Evolutionary conservation across 2,888 invertebrate species (phyloP).

Genomic region (Anticlea derivata): DNA sequence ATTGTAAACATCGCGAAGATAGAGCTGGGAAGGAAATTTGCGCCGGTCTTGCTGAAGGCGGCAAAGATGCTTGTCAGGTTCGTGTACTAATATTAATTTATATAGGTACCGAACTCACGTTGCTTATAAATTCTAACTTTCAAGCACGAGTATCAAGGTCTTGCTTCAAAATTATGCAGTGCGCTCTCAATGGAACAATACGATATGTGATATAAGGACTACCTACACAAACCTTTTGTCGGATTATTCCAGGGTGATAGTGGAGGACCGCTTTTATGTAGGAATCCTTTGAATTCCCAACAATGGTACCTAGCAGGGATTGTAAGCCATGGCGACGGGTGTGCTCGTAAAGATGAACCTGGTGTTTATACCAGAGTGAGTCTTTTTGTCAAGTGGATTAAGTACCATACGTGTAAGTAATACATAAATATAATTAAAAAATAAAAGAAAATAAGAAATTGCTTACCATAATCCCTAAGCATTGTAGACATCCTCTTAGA

Average conservation of each 20-base stretch:
- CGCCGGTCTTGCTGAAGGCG: conserved; percentile 89
- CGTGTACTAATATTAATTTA: background rate
- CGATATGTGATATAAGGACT: conserved; percentile 3
- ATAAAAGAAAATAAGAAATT: too few relatives aligned
- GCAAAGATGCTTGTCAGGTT: conserved; percentile 91
- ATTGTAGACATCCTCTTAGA: too few relatives aligned
- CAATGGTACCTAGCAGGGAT: conserved; percentile 93
- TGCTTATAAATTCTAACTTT: background rate
- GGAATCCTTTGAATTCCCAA: conserved; percentile 85
- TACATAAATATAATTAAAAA: background rate
- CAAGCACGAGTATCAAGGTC: too few relatives aligned
- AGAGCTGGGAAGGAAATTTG: conserved; percentile 88
- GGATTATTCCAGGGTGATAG: conserved; percentile 86
- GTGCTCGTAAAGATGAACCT: conserved; percentile 90
- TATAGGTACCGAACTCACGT: background rate
- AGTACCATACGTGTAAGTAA: conserved; percentile 82
- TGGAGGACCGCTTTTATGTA: conserved; percentile 93
- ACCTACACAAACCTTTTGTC: conserved; percentile 15
- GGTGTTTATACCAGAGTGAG: conserved; percentile 93
- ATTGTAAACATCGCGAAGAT: conserved; percentile 87
- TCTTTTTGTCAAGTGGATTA: conserved; percentile 90
- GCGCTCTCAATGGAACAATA: background rate
- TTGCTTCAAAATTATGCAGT: background rate
- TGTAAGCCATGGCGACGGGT: conserved; percentile 94
- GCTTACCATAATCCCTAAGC: too few relatives aligned